Evolutionary conservation across 2,797 vertebrate genomes (phyloP), one percentile per base, ranked within the genome.

Genomic region (Crenuchus spilurus): DNA sequence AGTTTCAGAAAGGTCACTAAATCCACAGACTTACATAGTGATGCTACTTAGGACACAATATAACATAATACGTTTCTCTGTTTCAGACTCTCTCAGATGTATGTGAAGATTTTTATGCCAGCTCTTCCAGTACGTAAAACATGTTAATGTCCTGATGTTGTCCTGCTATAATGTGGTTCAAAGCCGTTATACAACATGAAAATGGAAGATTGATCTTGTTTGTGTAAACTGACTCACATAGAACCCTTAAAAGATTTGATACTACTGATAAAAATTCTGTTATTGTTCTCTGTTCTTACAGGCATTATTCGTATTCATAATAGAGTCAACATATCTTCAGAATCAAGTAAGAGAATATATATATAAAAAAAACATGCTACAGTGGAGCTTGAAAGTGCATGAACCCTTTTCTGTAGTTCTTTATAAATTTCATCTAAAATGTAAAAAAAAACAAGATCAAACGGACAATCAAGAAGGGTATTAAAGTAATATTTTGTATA

Each of bases 91-190:
- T 90, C 95, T 62, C 95, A 98, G 84, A 30, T 89, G 63, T 99
- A 98, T 1, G 95, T 98, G 84, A 92, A 92, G 85, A 92, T 96
- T 84, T 97, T 96, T 74, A 93, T 97, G 84, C 94, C 95, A 26
- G 94, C 94, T 0, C 95, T 99, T 74, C 96, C 96, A 9, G 97
- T 99, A 90, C 94, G 96, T 95, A 78, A 35, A 48, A 76, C 1
- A 46, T 26, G 11, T 65, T 2, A 31, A n/a, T n/a, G n/a, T n/a
- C n/a, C n/a, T n/a, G n/a, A n/a, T n/a, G n/a, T n/a, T n/a, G n/a
- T n/a, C n/a, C n/a, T n/a, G n/a, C n/a, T n/a, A n/a, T n/a, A n/a
- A n/a, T n/a, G n/a, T n/a, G n/a, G n/a, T n/a, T n/a, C n/a, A n/a
- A n/a, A n/a, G n/a, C n/a, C n/a, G n/a, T n/a, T n/a, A n/a, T n/a